A percentile compares a stretch with the other conserved stretches of the same genome.
These are phyloP conservation scores for Homarus americanus DNA, from an alignment of 1,140 invertebrate genomes.

Conservation along the genomic window DNA sequence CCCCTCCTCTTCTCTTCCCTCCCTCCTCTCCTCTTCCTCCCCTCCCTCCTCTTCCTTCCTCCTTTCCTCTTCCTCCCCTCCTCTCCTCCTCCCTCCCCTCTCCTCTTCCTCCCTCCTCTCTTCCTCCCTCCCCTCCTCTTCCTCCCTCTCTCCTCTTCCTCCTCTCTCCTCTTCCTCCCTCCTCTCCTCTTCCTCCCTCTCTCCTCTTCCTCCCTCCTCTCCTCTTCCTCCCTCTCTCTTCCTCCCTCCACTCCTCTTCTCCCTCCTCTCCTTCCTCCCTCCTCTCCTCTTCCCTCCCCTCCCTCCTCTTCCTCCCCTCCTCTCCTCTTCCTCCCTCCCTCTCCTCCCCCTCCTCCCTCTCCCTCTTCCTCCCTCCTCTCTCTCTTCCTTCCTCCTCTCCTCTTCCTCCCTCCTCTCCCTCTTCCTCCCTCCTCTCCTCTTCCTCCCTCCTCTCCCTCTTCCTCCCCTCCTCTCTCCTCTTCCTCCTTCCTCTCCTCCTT, in stretches of 20 bases:
- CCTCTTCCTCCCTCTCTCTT: not conserved
- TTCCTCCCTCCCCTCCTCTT: not conserved
- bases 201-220: not conserved
- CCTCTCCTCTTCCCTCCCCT: not conserved
- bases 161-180: not conserved
- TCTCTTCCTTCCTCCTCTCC: not conserved
- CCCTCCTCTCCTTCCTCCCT: not conserved
- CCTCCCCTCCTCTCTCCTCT: not conserved
- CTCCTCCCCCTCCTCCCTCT: slow-evolving; percentile 10
- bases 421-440: not conserved
- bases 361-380: not conserved
- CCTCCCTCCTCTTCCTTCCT: too few species aligned
- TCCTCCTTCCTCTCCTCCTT: too few species aligned
- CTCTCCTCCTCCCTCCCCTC: not conserved
- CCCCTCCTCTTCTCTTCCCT: too few species aligned
- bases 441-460: too few species aligned
- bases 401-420: not conserved
- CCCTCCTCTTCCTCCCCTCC: not conserved
- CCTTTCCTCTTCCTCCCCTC: too few species aligned
- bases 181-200: not conserved
- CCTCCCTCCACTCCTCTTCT: not conserved
- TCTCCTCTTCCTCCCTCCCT: not conserved
- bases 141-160: not conserved
- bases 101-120: not conserved
- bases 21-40: too few species aligned